These are phyloP conservation scores for Hemithea aestivaria DNA, from an alignment of 2,888 invertebrate species.

Conservation along the genomic window DNA sequence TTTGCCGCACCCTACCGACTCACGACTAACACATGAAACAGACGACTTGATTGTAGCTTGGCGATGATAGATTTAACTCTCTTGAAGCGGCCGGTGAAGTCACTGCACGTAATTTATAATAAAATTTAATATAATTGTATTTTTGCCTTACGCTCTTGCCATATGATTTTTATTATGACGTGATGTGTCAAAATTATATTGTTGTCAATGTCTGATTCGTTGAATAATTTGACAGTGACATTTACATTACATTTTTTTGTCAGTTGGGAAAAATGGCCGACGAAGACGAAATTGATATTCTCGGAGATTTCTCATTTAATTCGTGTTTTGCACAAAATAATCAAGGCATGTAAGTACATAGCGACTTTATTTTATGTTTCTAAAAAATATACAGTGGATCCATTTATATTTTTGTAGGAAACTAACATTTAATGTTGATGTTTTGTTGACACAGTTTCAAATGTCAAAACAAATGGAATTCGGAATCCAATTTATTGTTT, in stretches of 20 bases:
- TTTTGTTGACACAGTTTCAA: constrained; percentile 35
- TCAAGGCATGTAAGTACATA: constrained; percentile 76
- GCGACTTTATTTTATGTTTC: too few species aligned
- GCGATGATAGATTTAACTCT: background rate
- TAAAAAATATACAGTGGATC: constrained; percentile 4
- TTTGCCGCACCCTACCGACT: constrained; percentile 14
- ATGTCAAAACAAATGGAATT: constrained; percentile 27
- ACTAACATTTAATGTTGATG: constrained; percentile 6
- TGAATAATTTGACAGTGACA: too few species aligned
- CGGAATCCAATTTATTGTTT: background rate
- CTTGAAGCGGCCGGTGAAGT: too few species aligned
- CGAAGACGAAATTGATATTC: constrained; percentile 85
- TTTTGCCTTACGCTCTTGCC: background rate
- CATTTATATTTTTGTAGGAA: too few species aligned
- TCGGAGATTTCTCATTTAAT: constrained; percentile 85
- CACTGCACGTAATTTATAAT: too few species aligned
- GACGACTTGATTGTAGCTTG: background rate
- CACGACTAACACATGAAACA: constrained; percentile 20
- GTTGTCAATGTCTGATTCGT: too few species aligned
- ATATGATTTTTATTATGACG: too few species aligned
- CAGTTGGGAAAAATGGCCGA: constrained; percentile 85
- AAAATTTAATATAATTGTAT: too few species aligned
- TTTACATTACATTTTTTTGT: too few species aligned
- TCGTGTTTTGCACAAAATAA: constrained; percentile 80
- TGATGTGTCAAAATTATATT: too few species aligned